phyloP scores from a whole-genome alignment of 2,797 vertebrate species.

The Orestias chungarensis region DNA sequence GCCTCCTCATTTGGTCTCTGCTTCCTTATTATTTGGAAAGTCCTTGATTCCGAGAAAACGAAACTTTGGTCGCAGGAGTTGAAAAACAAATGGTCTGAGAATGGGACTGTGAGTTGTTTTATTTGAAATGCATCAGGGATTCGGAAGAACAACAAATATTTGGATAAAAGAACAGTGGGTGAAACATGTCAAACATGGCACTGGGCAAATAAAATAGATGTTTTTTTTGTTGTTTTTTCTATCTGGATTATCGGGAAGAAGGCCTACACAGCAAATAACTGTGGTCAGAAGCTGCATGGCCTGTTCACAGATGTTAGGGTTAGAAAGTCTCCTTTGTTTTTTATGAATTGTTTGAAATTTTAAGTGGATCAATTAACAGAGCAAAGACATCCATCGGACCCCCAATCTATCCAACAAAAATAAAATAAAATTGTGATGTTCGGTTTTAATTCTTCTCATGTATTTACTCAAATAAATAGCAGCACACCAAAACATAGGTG shows the following conservation, averaged over 20 bases:
- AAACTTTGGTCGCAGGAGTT: not conserved
- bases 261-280: not conserved
- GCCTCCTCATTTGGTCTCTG: not conserved
- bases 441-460: not conserved
- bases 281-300: not conserved
- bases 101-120: not conserved
- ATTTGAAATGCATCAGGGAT: not conserved
- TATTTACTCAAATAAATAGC: not conserved
- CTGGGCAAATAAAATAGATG: not conserved
- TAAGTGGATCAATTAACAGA: no score
- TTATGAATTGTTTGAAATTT: not conserved
- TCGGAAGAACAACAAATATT: not conserved
- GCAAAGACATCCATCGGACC: no score
- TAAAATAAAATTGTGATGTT: not conserved
- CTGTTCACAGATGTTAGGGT: not conserved
- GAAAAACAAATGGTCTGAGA: not conserved
- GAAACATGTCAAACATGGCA: not conserved
- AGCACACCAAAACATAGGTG: not conserved
- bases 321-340: not conserved
- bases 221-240: not conserved
- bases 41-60: not conserved
- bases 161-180: not conserved
- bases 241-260: no score
- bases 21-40: not conserved
- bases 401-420: not conserved